Evolutionary conservation across 2,888 invertebrate genomes (phyloP).

Genomic region (Melinopterus prodromus): DNA sequence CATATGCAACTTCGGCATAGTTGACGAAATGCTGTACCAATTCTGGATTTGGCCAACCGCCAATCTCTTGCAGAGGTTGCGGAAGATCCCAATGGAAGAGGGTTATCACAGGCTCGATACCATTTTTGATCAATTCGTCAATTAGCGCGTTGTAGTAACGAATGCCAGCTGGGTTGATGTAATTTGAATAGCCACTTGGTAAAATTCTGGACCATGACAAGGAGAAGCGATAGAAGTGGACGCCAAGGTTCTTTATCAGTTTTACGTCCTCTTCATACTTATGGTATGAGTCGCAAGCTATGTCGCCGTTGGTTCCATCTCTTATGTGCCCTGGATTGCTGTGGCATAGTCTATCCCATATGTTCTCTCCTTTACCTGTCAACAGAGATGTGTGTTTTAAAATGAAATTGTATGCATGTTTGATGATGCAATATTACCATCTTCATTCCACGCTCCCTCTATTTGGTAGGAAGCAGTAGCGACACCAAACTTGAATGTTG

Average conservation of each 20-base stretch:
- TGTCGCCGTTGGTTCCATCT: slow-evolving; percentile 67
- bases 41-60: slow-evolving; percentile 71
- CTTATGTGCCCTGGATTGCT: slow-evolving; percentile 61
- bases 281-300: slow-evolving; percentile 74
- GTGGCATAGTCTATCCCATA: slow-evolving; percentile 75
- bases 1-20: slow-evolving; percentile 65
- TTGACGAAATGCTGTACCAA: slow-evolving; percentile 68
- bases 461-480: slow-evolving; percentile 67
- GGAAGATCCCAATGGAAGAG: slow-evolving; percentile 75
- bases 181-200: slow-evolving; percentile 65
- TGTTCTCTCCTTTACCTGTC: slow-evolving; percentile 69
- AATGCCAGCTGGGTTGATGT: slow-evolving; percentile 68
- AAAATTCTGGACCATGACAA: slow-evolving; percentile 75
- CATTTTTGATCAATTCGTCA: slow-evolving; percentile 63
- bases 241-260: slow-evolving; percentile 65
- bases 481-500: slow-evolving; percentile 65
- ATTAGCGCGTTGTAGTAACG: slow-evolving; percentile 71
- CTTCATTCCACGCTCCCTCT: slow-evolving; percentile 64
- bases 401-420: background rate
- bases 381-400: background rate
- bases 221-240: slow-evolving; percentile 68
- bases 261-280: slow-evolving; percentile 68
- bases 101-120: slow-evolving; percentile 68
- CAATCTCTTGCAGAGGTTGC: slow-evolving; percentile 64
- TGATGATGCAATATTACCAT: slow-evolving; percentile 43